Base-by-base conservation (phyloP, 1,140 invertebrate genomes). In the Muscidifurax raptorellus region DNA sequence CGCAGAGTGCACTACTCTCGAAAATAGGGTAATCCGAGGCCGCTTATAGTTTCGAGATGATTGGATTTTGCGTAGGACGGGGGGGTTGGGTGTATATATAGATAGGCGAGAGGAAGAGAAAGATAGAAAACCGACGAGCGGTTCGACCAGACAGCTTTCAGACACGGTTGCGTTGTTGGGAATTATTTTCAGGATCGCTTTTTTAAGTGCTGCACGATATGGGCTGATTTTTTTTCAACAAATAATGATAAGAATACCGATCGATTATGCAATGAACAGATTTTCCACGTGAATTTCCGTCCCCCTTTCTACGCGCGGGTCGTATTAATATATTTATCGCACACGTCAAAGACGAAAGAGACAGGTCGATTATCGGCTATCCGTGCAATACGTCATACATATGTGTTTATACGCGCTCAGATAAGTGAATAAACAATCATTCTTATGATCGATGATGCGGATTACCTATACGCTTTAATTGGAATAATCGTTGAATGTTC, bases 11-110 rank as follows among this genome's bases (percentile, higher is more conserved):
- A 32, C 1, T 36, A 22, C 30, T 78, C 76, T 78, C 76, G 76
- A 78, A 78, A 78, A 78, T 78, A 78, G 52, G 76, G 25, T 66
- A 36, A 66, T 59, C 28, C 59, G n/a, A 59, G 76, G 28, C 27
- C 64, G 28, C 27, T 10, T n/a, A n/a, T 66, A 78, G 59, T 28
- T 59, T 59, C 75, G 40, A 77, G 75, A 30, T 77, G 75, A 59
- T 77, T 59, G 18, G 44, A 30, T 59, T 77, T 59, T 77, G 40
- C n/a, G 52, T 59, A 59, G 52, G 52, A 15, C 44, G 44, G 44
- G 44, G 0, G 44, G 15, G 44, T 6, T 6, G 44, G 44, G 0
- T 47, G 44, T 18, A 47, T 40, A 40, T 40, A 18, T 18, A 47
- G 12, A 47, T 47, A 47, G 1, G 15, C 15, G 44, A 15, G 44